Percentiles rank a stretch among this genome's conserved stretches.
Evolutionary conservation across 2,113 vertebrate genomes (phyloP).

Genomic region (Ctenodactylus gundi): DNA sequence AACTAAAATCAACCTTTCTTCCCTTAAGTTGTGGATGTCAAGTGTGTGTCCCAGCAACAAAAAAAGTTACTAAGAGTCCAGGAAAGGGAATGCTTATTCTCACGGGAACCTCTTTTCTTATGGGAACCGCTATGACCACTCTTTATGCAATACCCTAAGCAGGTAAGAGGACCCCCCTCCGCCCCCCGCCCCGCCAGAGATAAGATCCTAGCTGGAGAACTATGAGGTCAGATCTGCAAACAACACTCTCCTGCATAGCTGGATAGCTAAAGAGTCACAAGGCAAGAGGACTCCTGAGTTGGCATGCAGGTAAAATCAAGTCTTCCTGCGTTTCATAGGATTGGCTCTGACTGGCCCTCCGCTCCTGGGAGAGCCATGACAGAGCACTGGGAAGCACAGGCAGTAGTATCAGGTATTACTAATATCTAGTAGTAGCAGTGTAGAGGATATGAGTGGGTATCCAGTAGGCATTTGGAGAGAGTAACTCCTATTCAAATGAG

Average conservation of each 20-base stretch:
- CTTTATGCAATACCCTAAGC: neutral
- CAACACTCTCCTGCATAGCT: neutral
- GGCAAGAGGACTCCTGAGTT: neutral
- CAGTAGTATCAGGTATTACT: neutral
- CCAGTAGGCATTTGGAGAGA: neutral
- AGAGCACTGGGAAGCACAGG: neutral
- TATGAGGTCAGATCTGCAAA: neutral
- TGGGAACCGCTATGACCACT: too few relatives aligned
- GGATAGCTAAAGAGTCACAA: neutral
- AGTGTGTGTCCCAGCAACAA: too few relatives aligned
- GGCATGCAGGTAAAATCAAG: neutral
- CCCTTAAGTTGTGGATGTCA: too few relatives aligned
- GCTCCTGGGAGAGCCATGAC: neutral
- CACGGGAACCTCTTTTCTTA: too few relatives aligned
- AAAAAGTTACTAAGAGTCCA: too few relatives aligned
- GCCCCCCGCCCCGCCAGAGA: fast-evolving
- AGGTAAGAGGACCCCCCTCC: neutral
- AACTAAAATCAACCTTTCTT: too few relatives aligned
- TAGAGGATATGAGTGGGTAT: neutral
- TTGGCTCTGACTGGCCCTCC: neutral
- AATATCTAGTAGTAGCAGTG: too few relatives aligned
- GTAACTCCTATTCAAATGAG: neutral
- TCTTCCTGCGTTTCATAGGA: neutral
- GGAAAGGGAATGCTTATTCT: too few relatives aligned
- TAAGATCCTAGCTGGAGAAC: neutral